Evolutionary conservation across 2,797 vertebrate species (phyloP).

Genomic region (Sylvilagus floridanus): DNA sequence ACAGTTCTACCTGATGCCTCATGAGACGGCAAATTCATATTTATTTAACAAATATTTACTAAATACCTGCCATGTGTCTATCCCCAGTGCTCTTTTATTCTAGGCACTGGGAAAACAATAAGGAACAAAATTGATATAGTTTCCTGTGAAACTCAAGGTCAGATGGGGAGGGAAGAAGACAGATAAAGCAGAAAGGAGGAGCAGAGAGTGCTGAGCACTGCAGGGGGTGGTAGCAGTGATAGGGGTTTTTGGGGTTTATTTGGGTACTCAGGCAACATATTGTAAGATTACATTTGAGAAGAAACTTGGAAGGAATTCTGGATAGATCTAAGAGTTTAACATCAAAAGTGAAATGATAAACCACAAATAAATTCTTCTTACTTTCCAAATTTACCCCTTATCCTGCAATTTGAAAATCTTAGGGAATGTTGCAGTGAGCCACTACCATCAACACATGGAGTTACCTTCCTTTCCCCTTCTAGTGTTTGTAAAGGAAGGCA

Average conservation of each 20-base stretch:
- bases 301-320: constrained; percentile 19
- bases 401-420: neutral
- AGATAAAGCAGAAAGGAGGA: neutral
- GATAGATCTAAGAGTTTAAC: constrained; percentile 2
- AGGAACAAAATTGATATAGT: neutral
- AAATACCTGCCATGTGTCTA: neutral
- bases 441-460: neutral
- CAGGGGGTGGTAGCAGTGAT: neutral
- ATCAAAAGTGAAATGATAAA: constrained; percentile 1
- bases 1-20: neutral
- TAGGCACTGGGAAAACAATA: neutral
- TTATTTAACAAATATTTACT: constrained; percentile 40
- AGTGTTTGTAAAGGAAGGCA: neutral
- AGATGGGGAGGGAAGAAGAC: neutral
- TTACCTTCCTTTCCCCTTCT: neutral
- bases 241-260: neutral
- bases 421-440: neutral
- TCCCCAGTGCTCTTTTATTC: neutral
- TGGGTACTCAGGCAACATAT: neutral
- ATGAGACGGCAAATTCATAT: neutral
- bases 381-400: constrained; percentile 8
- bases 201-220: neutral
- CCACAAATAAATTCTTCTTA: neutral
- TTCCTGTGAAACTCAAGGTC: neutral
- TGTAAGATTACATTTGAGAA: neutral